Evolutionary conservation across 2,888 invertebrate genomes (phyloP), one percentile per base, ranked within the genome.

Genomic region (Strigamia transsilvanica): DNA sequence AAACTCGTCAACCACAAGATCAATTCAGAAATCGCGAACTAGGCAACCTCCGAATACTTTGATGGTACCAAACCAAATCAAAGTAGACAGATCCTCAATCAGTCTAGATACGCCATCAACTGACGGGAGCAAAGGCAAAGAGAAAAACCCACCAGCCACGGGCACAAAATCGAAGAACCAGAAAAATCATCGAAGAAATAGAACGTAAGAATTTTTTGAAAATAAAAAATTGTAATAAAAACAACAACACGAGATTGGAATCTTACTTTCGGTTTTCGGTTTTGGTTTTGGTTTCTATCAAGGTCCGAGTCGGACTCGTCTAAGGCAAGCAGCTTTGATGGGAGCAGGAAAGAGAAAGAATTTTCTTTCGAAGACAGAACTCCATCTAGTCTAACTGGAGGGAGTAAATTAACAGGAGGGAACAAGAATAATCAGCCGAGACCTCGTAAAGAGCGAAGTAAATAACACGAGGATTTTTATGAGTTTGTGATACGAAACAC

Each of bases 41-140:
- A 61, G 61, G 18, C 61, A 61, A 61, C 61, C 61, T 61, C 61
- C 61, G 61, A 61, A 18, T 23, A 61, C 61, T 61, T 61, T 61
- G 61, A 61, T 61, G 61, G 61, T 61, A 23, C 61, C 61, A 6
- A 61, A 61, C 23, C 18, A 18, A 61, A 61, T 61, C 61, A 61
- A 61, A 61, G 61, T 61, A 61, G 61, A 61, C 61, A 61, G 61
- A 23, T 61, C 61, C 6, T 61, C 61, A 61, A 61, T 1, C 23
- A 61, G 61, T 61, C 61, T 61, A 23, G 61, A 61, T 2, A 61
- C 61, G 21, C 61, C 61, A 61, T 10, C 46, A 46, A 12, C 46
- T 15, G 61, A 18, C 1, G 61, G 61, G 18, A 61, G 3, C 18
- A 61, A 61, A 21, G 12, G 21, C 23, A 61, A 21, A 61, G 61